Evolutionary conservation across 2,797 vertebrate genomes (phyloP).

Genomic region (Potorous gilbertii): DNA sequence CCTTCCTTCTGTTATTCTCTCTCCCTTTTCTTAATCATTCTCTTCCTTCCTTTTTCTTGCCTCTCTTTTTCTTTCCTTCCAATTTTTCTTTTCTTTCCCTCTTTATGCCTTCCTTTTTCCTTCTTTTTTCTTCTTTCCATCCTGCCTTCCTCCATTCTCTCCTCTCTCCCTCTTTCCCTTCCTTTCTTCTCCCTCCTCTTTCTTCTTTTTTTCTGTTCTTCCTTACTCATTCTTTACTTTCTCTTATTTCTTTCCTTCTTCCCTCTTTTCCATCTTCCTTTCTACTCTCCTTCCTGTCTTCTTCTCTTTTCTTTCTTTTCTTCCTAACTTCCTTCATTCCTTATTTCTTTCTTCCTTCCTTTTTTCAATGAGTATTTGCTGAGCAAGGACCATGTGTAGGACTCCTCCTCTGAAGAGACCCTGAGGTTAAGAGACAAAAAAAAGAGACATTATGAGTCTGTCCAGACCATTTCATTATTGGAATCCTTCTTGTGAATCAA

Average conservation of each 20-base stretch:
- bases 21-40: not conserved
- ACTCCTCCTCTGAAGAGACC: not conserved
- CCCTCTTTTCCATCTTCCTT: not conserved
- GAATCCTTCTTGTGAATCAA: not conserved
- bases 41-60: not conserved
- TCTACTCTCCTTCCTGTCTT: not conserved
- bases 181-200: too few relatives aligned
- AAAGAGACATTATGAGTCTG: not conserved
- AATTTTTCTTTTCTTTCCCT: not conserved
- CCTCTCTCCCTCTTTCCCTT: too few relatives aligned
- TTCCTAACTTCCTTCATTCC: not conserved
- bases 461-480: not conserved
- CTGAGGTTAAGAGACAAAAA: not conserved
- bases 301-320: not conserved
- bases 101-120: too few relatives aligned
- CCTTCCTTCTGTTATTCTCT: not conserved
- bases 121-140: too few relatives aligned
- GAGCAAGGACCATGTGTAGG: not conserved
- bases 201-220: not conserved
- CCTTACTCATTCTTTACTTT: not conserved
- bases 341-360: not conserved
- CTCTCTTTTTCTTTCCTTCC: not conserved
- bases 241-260: not conserved
- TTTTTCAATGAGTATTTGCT: not conserved
- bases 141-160: too few relatives aligned